Evolutionary conservation across 2,113 vertebrate species (phyloP), one percentile per base, ranked within the genome.

Genomic region (Phrynosoma blainvillii): DNA sequence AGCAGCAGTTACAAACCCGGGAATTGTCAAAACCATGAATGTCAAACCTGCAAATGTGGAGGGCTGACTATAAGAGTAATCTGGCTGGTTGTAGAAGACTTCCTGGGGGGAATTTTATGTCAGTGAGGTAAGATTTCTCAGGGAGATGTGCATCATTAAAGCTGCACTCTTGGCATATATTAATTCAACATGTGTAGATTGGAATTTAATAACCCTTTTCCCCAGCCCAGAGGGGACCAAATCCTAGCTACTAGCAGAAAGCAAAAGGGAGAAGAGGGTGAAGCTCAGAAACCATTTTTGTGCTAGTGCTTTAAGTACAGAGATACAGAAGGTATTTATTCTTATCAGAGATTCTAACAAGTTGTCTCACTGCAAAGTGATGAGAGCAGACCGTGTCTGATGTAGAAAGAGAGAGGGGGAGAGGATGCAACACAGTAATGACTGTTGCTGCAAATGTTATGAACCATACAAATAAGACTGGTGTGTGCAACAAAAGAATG

Each of bases 41-140:
- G 47, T 47, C 47, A 47, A 47, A 47, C 7, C 47, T 47, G 5
- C 47, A 47, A 47, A 47, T 47, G 47, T 47, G 47, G 47, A 47
- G 7, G 47, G 47, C 47, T 47, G 3, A 47, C 7, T 47, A 2
- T 18, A 62, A 62, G 59, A 62, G 56, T 21, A 21, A 36, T 52
- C 27, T 52, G 59, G 11, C 68, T 36, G 27, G 25, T 32, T 62
- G 59, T 14, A 68, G 36, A 47, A 68, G 7, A 36, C 32, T 62
- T 84, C 32, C 71, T 73, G 82, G 82, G 62, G 62, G n/a, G 56
- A 32, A 32, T 54, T 84, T 84, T 54, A 70, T 52, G 23, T 84
- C 13, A 25, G 54, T 56, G 71, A 84, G 23, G 16, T 59, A 27
- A 36, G 52, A 84, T 84, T 74, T 36, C 59, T 62, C 21, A 27